Evolutionary conservation across 2,113 vertebrate genomes (phyloP).

Genomic region (Nannospalax galili): DNA sequence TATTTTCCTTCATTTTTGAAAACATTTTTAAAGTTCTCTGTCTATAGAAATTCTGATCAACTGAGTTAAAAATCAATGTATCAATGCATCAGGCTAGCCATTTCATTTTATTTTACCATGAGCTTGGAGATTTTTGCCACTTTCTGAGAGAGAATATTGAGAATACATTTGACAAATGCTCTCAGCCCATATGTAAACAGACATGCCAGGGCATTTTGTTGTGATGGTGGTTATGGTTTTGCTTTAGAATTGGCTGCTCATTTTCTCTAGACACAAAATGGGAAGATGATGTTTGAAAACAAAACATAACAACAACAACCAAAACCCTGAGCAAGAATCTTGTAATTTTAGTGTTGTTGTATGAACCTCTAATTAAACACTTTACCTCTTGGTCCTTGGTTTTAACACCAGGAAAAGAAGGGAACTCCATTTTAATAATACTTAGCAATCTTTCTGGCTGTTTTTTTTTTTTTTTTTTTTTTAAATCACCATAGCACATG

Average conservation of each 20-base stretch:
- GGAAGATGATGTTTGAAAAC: background rate
- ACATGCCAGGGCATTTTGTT: background rate
- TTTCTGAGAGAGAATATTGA: background rate
- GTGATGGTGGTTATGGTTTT: background rate
- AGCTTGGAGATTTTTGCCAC: background rate
- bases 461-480: no score
- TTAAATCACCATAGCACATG: background rate
- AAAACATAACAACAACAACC: background rate
- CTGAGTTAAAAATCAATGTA: background rate
- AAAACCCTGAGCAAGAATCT: background rate
- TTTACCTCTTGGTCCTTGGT: background rate
- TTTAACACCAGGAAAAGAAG: slow-evolving; percentile 47
- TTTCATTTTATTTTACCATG: slow-evolving; percentile 6
- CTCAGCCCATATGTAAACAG: background rate
- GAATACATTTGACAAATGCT: background rate
- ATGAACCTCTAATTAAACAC: background rate
- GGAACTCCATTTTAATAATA: background rate
- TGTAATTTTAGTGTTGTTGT: background rate
- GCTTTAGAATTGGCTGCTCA: background rate
- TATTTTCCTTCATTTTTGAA: background rate
- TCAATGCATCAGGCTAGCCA: background rate
- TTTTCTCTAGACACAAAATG: background rate
- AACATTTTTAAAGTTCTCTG: background rate
- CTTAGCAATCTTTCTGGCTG: background rate
- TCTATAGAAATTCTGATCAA: background rate